These are phyloP conservation scores for Sweltsa coloradensis DNA, from an alignment of 1,140 invertebrate species.

Conservation along the genomic window DNA sequence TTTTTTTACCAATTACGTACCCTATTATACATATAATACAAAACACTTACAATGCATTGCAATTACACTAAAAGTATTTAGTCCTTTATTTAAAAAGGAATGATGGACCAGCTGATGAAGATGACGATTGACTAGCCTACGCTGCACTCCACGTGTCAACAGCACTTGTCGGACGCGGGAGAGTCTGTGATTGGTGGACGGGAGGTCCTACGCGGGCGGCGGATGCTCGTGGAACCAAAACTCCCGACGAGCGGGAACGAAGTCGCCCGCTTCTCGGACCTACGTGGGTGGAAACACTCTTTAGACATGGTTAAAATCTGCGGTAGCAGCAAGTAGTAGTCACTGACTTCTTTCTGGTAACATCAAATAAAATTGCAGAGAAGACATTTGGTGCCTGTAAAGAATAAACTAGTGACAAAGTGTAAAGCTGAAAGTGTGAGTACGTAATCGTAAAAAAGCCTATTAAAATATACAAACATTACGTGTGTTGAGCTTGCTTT, in stretches of 20 bases:
- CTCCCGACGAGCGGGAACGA: constrained; percentile 26
- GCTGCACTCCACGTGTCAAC: no score
- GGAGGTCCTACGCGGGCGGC: constrained; percentile 25
- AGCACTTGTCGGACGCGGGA: no score
- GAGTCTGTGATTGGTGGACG: no score
- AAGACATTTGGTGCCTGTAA: not conserved
- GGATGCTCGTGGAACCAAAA: constrained; percentile 18
- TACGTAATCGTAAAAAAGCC: not conserved
- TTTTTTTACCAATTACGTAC: no score
- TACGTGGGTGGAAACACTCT: constrained; percentile 28
- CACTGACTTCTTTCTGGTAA: not conserved
- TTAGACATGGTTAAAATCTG: constrained; percentile 22
- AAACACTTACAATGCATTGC: no score
- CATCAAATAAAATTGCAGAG: not conserved
- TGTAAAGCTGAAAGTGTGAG: not conserved
- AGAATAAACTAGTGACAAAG: not conserved
- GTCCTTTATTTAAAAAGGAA: no score
- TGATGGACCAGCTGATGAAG: no score
- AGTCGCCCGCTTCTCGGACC: constrained; percentile 30
- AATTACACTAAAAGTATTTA: no score
- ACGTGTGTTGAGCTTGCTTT: no score
- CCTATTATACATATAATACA: no score
- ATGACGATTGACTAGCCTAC: no score
- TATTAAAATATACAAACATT: no score
- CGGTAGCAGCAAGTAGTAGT: not conserved